Percentiles rank a stretch among this genome's conserved stretches.
These are phyloP conservation scores for Lethrus apterus DNA, from an alignment of 1,140 invertebrate species.

Conservation along the genomic window DNA sequence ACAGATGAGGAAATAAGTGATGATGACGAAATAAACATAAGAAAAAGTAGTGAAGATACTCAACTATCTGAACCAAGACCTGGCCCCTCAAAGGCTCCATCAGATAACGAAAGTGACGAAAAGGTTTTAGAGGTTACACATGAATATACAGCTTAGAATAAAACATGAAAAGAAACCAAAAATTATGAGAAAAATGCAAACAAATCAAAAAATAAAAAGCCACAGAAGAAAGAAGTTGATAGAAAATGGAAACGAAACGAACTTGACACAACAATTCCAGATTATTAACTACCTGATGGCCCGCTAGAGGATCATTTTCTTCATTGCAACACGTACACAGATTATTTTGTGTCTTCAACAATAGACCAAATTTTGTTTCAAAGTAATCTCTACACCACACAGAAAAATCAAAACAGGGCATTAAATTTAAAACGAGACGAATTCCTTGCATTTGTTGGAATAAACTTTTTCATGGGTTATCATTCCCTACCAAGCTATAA, in stretches of 20 bases:
- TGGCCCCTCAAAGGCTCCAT: no score
- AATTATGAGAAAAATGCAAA: background rate
- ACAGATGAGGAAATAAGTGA: no score
- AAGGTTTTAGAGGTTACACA: no score
- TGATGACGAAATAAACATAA: no score
- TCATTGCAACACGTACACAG: background rate
- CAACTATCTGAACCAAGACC: no score
- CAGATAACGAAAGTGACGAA: no score
- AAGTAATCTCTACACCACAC: constrained; percentile 2
- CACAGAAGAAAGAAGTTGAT: constrained; percentile 1
- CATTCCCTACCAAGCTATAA: constrained; percentile 7
- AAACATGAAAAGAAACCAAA: no score
- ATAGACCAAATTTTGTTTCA: constrained; percentile 6
- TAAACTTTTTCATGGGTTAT: constrained; percentile 11
- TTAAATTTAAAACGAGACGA: constrained; percentile 3
- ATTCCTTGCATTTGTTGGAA: constrained; percentile 1
- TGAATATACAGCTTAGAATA: no score
- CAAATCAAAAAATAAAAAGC: background rate
- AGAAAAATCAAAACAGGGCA: constrained; percentile 6
- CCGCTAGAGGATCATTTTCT: background rate
- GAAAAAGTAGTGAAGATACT: no score
- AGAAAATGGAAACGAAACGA: background rate
- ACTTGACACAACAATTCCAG: background rate
- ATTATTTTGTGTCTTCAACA: constrained; percentile 1
- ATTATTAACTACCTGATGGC: background rate